Evolutionary conservation across 2,888 invertebrate species (phyloP).

Genomic region (Latheticus oryzae): DNA sequence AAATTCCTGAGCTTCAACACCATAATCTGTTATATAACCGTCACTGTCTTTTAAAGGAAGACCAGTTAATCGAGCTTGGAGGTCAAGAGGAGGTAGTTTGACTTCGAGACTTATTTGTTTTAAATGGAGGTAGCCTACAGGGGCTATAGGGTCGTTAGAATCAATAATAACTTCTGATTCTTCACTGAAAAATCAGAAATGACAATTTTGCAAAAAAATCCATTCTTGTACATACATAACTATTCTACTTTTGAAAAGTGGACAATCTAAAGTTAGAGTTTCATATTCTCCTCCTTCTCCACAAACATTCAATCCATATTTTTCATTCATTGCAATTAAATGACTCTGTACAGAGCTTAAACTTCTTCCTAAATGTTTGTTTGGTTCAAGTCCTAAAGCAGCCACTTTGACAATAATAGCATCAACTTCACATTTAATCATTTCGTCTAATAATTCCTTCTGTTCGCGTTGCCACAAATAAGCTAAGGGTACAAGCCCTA

Average conservation of each 20-base stretch:
- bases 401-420: constrained; percentile 99
- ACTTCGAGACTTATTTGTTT: constrained; percentile 82
- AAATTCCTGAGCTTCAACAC: constrained; percentile 57
- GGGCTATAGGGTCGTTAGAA: constrained; percentile 92
- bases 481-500: constrained; percentile 89
- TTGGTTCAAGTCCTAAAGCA: constrained; percentile 88
- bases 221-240: constrained; percentile 78
- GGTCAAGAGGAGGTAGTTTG: constrained; percentile 67
- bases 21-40: constrained; percentile 63
- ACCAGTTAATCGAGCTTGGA: constrained; percentile 57
- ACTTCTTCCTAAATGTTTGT: constrained; percentile 87
- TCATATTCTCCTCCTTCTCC: constrained; percentile 99
- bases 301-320: constrained; percentile 95
- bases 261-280: constrained; percentile 97
- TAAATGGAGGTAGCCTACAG: constrained; percentile 94
- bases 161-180: constrained; percentile 89
- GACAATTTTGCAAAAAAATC: constrained; percentile 1
- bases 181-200: constrained; percentile 71
- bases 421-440: constrained; percentile 92
- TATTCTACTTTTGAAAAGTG: constrained; percentile 90
- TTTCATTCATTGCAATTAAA: constrained; percentile 88
- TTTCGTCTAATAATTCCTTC: constrained; percentile 92
- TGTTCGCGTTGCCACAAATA: constrained; percentile 98
- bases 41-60: constrained; percentile 62
- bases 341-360: constrained; percentile 88